Evolutionary conservation across 2,797 vertebrate genomes (phyloP), one percentile per base, ranked within the genome.

Genomic region (Aratinga solstitialis): DNA sequence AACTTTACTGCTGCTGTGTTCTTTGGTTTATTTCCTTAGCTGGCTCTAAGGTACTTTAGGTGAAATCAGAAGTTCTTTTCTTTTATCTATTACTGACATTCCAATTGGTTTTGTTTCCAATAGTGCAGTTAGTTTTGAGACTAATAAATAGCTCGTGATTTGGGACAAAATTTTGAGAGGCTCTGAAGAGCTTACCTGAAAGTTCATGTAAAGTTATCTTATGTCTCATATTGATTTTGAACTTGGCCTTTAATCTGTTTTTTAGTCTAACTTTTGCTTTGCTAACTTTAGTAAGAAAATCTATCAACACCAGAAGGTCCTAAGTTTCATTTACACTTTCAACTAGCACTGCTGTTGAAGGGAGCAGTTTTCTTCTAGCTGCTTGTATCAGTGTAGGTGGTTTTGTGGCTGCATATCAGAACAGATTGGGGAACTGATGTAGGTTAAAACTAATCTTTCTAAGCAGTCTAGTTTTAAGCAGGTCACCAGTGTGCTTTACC

Each of bases 251-350:
- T 93, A 18, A 47, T 81, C 45, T 92, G n/a, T 76, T 94, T 94
- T 89, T 93, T 43, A 74, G 84, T 59, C 59, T 82, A 87, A 89
- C 54, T 96, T 96, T 58, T 84, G 48, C 86, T 84, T 79, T 82
- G 47, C 88, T 93, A 88, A 90, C 86, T 95, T 90, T 72, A 75
- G 63, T 87, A 84, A 92, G 80, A 43, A 73, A 89, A 83, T 72
- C 85, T 90, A 81, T 86, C 84, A 92, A 86, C 80, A 94, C 50
- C 95, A 96, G 94, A 92, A 95, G 96, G 94, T 82, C 87, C 47
- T 51, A 20, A 48, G 75, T 51, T 54, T 75, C 59, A 80, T 89
- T 89, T 91, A 71, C 22, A 36, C 36, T 82, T 89, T 32, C 67
- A 92, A 84, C 50, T 51, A 91, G 94, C 68, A 1, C 81, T 92